phyloP scores from a whole-genome alignment of 2,113 vertebrate genomes.

The Pomatostomus ruficeps region DNA sequence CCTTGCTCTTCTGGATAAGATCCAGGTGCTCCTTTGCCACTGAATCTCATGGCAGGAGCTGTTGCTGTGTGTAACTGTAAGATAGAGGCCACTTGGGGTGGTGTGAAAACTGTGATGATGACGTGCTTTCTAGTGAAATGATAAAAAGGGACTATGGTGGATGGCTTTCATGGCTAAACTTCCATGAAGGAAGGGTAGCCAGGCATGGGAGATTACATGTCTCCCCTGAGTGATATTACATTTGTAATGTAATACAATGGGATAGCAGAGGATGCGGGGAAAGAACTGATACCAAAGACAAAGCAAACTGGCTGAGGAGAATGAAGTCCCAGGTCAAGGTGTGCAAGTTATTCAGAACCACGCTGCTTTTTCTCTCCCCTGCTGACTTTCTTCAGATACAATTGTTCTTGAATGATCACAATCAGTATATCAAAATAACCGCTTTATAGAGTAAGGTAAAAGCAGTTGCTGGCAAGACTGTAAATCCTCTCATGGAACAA shows the following conservation, averaged over 20 bases:
- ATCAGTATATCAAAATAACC: constrained; percentile 73
- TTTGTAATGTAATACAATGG: not conserved
- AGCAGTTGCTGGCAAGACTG: constrained; percentile 65
- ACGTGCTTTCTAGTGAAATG: not conserved
- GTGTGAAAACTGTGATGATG: not conserved
- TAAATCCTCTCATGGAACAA: constrained; percentile 73
- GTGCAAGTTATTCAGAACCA: not conserved
- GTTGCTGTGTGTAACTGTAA: not conserved
- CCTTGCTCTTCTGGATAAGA: not conserved
- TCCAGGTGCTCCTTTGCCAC: not conserved
- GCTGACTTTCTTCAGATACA: constrained; percentile 59
- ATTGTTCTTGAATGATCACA: constrained; percentile 68
- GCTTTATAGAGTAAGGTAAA: constrained; percentile 66
- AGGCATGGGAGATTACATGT: not conserved
- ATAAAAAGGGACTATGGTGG: not conserved
- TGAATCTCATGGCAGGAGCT: not conserved
- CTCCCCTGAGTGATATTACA: not conserved
- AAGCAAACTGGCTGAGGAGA: not conserved
- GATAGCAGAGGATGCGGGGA: not conserved
- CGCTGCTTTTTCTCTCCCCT: not conserved
- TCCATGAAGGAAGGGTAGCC: not conserved
- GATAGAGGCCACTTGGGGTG: not conserved
- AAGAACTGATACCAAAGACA: not conserved
- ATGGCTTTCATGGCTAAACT: not conserved
- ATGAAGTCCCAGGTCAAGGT: not conserved